Base-by-base conservation (phyloP, 2,797 vertebrate genomes). In the Rhabdomys pumilio region DNA sequence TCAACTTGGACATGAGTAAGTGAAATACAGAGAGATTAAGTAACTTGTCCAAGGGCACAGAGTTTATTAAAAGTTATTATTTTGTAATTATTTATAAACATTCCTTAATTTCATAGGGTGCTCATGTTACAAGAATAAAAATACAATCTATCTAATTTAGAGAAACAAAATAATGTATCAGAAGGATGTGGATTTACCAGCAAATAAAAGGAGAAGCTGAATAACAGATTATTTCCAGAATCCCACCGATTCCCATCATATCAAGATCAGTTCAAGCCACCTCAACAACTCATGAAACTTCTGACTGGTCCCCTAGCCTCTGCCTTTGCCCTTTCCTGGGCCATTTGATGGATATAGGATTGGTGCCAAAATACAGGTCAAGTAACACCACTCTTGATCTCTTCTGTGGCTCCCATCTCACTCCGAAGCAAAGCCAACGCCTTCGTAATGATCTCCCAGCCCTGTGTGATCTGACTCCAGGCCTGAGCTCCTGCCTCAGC, bases 61-160 rank as follows among this genome's bases (percentile, higher is more conserved):
- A 94, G 59, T 92, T 90, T 41, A 61, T 24, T 47, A 94, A 82
- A 83, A 53, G 61, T 20, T 94, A 76, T 67, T 96, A 31, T 63
- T 95, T 90, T 93, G 75, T 90, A 92, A 86, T 94, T 92, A 89
- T 61, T 63, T 92, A 50, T 73, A 63, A 44, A 65, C 47, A 76
- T 59, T 59, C 44, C 44, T 90, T 75, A 93, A 93, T 80, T 47
- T 89, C 0, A 19, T 65, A n/a, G 47, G 7, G 13, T 94, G 91
- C 72, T 93, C 57, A 3, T 6, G 22, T 50, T 95, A 3, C 14
- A 94, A 96, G 67, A 92, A 76, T 83, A 81, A 95, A 91, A 88
- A 38, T 31, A 10, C 29, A 87, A 53, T 50, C 57, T 89, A 63
- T 89, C 67, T 91, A 63, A 81, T 11, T 95, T 79, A 69, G 61